Evolutionary conservation across 2,113 vertebrate species (phyloP).

Genomic region (Daubentonia madagascariensis): DNA sequence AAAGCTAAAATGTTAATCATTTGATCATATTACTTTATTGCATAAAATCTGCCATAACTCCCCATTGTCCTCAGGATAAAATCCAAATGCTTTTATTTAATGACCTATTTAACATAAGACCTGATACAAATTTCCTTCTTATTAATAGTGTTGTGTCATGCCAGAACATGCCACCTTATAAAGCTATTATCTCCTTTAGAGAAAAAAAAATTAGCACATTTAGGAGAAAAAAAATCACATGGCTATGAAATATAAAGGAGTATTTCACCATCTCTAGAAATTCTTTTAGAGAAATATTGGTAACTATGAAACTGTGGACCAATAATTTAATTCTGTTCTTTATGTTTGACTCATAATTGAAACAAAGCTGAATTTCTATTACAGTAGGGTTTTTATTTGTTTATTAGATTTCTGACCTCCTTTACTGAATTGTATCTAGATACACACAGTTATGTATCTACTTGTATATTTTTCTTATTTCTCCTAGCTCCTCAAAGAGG

Average conservation of each 20-base stretch:
- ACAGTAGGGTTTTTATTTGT: not conserved
- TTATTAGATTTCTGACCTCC: not conserved
- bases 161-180: not conserved
- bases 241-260: not conserved
- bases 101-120: not conserved
- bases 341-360: conserved; percentile 28
- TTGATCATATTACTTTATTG: not conserved
- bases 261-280: not conserved
- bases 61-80: not conserved
- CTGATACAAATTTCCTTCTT: not conserved
- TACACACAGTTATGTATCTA: not conserved
- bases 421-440: not conserved
- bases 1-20: not conserved
- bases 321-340: conserved; percentile 30
- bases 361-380: conserved; percentile 10
- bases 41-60: not conserved
- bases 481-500: not conserved
- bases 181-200: not conserved
- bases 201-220: not conserved
- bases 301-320: not conserved
- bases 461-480: conserved; percentile 15
- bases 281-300: not conserved
- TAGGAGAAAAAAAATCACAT: not conserved
- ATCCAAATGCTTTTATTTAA: not conserved
- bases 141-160: not conserved